Conservation (phyloP, 2,888 invertebrate genomes). For the Melanotus villosus region DNA sequence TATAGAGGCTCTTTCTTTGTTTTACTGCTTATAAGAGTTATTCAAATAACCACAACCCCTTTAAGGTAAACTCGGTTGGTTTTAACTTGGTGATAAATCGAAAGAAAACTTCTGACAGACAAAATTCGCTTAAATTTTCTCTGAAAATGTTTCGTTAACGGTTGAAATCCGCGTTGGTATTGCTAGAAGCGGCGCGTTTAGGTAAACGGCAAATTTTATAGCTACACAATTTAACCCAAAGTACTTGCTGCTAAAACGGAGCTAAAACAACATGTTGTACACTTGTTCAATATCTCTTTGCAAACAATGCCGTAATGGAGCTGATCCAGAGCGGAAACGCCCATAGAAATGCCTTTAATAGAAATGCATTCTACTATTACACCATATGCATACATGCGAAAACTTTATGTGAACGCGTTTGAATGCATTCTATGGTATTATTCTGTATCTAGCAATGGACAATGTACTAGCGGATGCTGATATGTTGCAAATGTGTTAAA, state of each 20-base stretch:
- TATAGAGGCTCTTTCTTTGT: background rate
- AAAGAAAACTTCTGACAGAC: background rate
- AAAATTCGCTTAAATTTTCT: constrained; percentile 16
- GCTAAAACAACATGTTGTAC: constrained; percentile 32
- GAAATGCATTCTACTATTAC: background rate
- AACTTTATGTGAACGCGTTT: constrained; percentile 1
- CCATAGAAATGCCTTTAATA: background rate
- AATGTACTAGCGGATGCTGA: background rate
- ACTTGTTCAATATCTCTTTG: constrained; percentile 36
- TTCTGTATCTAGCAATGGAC: background rate
- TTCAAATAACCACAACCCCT: background rate
- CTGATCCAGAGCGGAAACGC: constrained; percentile 21
- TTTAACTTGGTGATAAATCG: background rate
- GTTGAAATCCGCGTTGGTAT: constrained; percentile 12
- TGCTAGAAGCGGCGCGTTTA: constrained; percentile 18
- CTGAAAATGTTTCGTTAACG: constrained; percentile 1
- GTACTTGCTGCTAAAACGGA: constrained; percentile 24
- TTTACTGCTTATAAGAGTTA: background rate
- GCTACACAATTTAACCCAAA: constrained; percentile 33
- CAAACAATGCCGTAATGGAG: constrained; percentile 32
- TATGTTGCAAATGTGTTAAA: background rate
- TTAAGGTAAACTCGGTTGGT: no score
- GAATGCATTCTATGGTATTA: background rate
- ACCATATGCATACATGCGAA: background rate
- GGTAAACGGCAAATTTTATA: constrained; percentile 24